These are phyloP conservation scores for Struthio camelus DNA, from an alignment of 2,113 vertebrate species.

Conservation along the genomic window DNA sequence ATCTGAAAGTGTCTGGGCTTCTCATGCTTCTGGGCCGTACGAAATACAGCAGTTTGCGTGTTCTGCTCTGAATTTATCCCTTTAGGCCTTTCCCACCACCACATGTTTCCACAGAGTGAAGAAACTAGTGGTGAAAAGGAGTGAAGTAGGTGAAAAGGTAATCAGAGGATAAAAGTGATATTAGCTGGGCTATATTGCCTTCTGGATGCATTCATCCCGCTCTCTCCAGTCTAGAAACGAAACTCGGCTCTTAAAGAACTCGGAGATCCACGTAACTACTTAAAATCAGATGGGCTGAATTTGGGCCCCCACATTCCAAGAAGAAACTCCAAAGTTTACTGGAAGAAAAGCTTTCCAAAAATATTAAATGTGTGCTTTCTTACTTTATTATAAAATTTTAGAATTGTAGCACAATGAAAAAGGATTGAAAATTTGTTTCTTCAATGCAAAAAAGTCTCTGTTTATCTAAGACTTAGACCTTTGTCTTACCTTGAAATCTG, in stretches of 20 bases:
- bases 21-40: not conserved
- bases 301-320: rapidly evolving
- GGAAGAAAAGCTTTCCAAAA: not conserved
- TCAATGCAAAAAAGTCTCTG: not conserved
- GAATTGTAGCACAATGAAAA: not conserved
- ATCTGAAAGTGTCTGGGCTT: no score
- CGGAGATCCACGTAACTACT: not conserved
- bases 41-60: rapidly evolving
- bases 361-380: not conserved
- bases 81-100: not conserved
- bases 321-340: not conserved
- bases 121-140: not conserved
- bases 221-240: not conserved
- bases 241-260: not conserved
- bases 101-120: not conserved
- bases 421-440: not conserved
- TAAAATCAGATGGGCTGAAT: not conserved
- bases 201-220: not conserved
- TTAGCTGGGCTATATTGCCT: not conserved
- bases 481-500: not conserved
- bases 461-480: rapidly evolving
- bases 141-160: no score
- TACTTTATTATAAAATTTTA: not conserved
- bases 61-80: not conserved
- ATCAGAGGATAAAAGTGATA: not conserved